Conservation (phyloP, 2,113 vertebrate species). For the Conger conger region DNA sequence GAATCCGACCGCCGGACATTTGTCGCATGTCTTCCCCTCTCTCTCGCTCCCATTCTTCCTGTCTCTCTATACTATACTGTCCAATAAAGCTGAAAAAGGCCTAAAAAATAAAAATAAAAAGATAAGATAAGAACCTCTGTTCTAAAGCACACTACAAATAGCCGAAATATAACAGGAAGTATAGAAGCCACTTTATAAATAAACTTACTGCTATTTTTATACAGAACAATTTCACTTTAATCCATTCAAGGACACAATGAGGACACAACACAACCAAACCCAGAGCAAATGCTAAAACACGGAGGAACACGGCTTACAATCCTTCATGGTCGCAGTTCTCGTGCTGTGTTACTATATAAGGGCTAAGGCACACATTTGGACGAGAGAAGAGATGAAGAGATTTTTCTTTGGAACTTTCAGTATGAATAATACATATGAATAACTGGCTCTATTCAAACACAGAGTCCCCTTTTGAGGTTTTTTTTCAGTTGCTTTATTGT, state of each 20-base stretch:
- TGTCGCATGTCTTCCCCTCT: too few species aligned
- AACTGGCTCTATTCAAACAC: not conserved
- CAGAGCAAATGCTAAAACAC: not conserved
- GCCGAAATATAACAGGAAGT: not conserved
- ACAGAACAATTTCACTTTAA: not conserved
- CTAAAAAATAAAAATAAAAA: too few species aligned
- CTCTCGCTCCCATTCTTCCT: too few species aligned
- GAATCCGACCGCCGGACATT: too few species aligned
- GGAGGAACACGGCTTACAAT: not conserved
- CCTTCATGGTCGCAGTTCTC: not conserved
- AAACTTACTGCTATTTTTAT: not conserved
- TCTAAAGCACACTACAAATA: not conserved
- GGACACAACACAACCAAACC: not conserved
- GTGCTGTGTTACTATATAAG: slow-evolving; percentile 7
- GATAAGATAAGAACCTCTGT: too few species aligned
- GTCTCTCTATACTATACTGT: too few species aligned
- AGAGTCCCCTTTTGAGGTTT: not conserved
- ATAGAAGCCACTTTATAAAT: not conserved
- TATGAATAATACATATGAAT: not conserved
- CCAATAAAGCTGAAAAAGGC: too few species aligned
- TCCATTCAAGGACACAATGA: not conserved
- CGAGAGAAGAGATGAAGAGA: not conserved
- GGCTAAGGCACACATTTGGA: not conserved
- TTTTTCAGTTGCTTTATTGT: not conserved
- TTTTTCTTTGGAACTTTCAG: slow-evolving; percentile 11